A percentile compares a stretch with the other conserved stretches of the same genome.
Evolutionary conservation across 2,113 vertebrate species (phyloP).

Genomic region (Brachyistius frenatus): DNA sequence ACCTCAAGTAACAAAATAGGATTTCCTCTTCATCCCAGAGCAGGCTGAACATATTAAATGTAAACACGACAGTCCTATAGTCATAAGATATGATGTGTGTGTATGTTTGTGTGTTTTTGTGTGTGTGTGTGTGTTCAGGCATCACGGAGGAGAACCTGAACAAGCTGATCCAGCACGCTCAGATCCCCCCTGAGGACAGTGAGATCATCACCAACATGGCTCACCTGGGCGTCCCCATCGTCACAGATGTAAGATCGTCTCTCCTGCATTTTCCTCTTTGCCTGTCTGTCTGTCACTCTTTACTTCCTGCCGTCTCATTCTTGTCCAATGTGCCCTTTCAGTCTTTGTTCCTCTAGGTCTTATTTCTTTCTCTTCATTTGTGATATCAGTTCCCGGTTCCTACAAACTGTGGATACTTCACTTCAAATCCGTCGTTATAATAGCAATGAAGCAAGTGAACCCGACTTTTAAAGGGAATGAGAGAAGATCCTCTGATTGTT

Average conservation of each 20-base stretch:
- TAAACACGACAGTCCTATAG: background rate
- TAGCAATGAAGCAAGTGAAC: too few species aligned
- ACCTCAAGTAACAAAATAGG: too few species aligned
- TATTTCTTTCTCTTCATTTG: background rate
- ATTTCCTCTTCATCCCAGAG: background rate
- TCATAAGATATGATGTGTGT: conserved; percentile 12
- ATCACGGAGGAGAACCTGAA: conserved; percentile 99
- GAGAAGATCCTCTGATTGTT: too few species aligned
- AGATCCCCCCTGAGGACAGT: conserved; percentile 98
- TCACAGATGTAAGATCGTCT: conserved; percentile 90
- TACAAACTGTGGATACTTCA: too few species aligned
- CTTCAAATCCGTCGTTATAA: too few species aligned
- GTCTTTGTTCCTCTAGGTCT: too few species aligned
- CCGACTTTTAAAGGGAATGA: too few species aligned
- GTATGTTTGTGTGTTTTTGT: conserved; percentile 46
- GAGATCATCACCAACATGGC: conserved; percentile 99
- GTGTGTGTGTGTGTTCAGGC: conserved; percentile 79
- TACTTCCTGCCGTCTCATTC: background rate
- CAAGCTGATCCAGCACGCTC: conserved; percentile 98
- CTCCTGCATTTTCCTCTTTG: background rate
- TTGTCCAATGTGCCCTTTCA: background rate
- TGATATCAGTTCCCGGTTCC: too few species aligned
- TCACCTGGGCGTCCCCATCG: conserved; percentile 94
- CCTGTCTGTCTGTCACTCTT: background rate
- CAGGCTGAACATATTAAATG: conserved; percentile 40